A percentile compares a stretch with the other conserved stretches of the same genome.
Evolutionary conservation across 2,888 invertebrate genomes (phyloP).

Genomic region (Seira musarum): DNA sequence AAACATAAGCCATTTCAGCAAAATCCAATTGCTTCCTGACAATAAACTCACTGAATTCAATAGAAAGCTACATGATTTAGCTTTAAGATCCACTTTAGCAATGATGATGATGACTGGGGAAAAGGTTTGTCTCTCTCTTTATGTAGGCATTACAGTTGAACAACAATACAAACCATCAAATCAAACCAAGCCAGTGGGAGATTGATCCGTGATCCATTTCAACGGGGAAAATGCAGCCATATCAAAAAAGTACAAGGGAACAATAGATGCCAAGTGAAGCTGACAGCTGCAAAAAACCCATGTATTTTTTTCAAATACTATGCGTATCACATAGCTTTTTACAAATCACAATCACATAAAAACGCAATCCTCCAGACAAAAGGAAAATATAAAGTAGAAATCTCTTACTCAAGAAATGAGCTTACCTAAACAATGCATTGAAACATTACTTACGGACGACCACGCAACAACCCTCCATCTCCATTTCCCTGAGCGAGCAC

Average conservation of each 20-base stretch:
- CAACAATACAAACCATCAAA: slow-evolving; percentile 45
- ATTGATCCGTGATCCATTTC: slow-evolving; percentile 56
- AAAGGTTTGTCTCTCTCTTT: slow-evolving; percentile 2
- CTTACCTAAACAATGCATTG: slow-evolving; percentile 5
- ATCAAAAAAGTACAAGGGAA: slow-evolving; percentile 39
- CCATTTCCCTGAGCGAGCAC: not conserved
- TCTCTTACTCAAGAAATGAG: slow-evolving; percentile 3
- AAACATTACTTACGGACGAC: slow-evolving; percentile 5
- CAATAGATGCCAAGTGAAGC: slow-evolving; percentile 58
- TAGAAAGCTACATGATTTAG: slow-evolving; percentile 6
- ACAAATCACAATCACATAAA: slow-evolving; percentile 8
- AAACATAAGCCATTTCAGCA: slow-evolving; percentile 4
- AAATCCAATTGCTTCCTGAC: slow-evolving; percentile 19
- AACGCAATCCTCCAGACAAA: slow-evolving; percentile 5
- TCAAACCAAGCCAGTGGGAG: slow-evolving; percentile 38
- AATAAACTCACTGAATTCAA: slow-evolving; percentile 14
- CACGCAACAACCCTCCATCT: slow-evolving; percentile 3
- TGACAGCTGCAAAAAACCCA: slow-evolving; percentile 53
- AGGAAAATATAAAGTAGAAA: not conserved
- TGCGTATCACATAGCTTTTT: too few species aligned
- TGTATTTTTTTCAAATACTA: too few species aligned
- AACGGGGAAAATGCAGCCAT: slow-evolving; percentile 50
- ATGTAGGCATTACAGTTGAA: not conserved
- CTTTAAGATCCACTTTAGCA: slow-evolving; percentile 6
- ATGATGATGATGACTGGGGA: slow-evolving; percentile 16